Evolutionary conservation across 2,113 vertebrate species (phyloP), one percentile per base, ranked within the genome.

Genomic region (Eupsittula cactorum): DNA sequence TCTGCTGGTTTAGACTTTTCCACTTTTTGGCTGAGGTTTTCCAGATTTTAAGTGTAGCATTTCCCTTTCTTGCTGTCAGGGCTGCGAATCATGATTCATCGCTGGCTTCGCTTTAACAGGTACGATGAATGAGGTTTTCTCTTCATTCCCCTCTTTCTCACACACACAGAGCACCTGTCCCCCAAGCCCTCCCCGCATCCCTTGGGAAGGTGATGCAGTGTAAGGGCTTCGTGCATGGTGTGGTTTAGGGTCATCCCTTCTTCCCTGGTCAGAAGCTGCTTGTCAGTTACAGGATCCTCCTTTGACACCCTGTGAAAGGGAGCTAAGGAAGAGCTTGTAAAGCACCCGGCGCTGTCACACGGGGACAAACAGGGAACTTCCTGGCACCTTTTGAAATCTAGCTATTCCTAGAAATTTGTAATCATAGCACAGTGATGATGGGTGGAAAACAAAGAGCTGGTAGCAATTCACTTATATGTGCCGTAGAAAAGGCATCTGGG

Each of bases 171-270:
- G 3, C 37, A 1, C 47, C 37, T 39, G 31, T 23, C n/a, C 28
- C 24, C 46, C 33, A 3, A 4, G 3, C 10, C 46, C 25, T 16
- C 31, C 17, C 39, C 15, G 8, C 10, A 10, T 12, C 57, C 57
- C 33, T 35, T 10, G 13, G 70, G 20, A 3, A 18, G 31, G 25
- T 2, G 67, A 11, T 10, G 76, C 35, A 31, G 57, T 59, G 25
- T 4, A 9, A 7, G 62, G 33, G 49, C 11, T 28, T 2, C 46
- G 4, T 50, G 1, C 53, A 16, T 0, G 0, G 33, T 19, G 19
- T 2, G 0, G 37, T 57, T 35, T 3, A 11, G 27, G 64, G 46
- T 6, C 24, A 29, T 29, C n/a, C 50, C 73, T 33, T 17, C 19
- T 25, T 31, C 41, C 71, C 67, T 6, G 60, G 78, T 23, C 62